Evolutionary conservation across 2,797 vertebrate species (phyloP).

Genomic region (Hybognathus amarus): DNA sequence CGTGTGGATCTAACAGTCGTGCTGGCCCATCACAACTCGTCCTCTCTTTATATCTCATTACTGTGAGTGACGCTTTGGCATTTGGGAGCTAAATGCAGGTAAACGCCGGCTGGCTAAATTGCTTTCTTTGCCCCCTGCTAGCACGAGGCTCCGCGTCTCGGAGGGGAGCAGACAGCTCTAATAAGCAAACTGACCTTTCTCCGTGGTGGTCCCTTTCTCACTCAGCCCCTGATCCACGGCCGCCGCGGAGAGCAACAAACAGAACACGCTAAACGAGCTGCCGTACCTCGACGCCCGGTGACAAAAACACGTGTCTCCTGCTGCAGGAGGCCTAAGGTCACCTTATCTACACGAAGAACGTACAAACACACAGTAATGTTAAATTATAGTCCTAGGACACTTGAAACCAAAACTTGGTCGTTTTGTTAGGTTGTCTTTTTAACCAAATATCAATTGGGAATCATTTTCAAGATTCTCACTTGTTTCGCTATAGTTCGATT

Average conservation of each 20-base stretch:
- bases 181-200: conserved; percentile 62
- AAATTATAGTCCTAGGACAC: not conserved
- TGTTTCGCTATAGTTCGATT: not conserved
- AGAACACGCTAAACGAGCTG: conserved; percentile 23
- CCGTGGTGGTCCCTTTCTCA: conserved; percentile 45
- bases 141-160: conserved; percentile 26
- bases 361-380: conserved; percentile 1
- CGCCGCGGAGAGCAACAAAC: conserved; percentile 46
- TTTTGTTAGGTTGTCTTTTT: not conserved
- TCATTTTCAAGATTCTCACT: not conserved
- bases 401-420: not conserved
- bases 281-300: conserved; percentile 29
- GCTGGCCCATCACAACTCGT: conserved; percentile 23
- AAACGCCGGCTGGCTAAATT: conserved; percentile 56
- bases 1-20: conserved; percentile 15
- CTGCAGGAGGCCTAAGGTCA: conserved; percentile 47
- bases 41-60: conserved; percentile 53
- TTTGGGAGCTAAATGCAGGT: conserved; percentile 57
- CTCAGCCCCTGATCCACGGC: conserved; percentile 33
- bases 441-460: not conserved
- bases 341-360: conserved; percentile 21
- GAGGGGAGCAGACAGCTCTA: conserved; percentile 55
- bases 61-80: conserved; percentile 49
- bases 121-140: conserved; percentile 55
- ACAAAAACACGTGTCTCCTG: conserved; percentile 46